These are phyloP conservation scores for Sebastes schlegelii DNA, from an alignment of 2,113 vertebrate genomes.

Conservation along the genomic window DNA sequence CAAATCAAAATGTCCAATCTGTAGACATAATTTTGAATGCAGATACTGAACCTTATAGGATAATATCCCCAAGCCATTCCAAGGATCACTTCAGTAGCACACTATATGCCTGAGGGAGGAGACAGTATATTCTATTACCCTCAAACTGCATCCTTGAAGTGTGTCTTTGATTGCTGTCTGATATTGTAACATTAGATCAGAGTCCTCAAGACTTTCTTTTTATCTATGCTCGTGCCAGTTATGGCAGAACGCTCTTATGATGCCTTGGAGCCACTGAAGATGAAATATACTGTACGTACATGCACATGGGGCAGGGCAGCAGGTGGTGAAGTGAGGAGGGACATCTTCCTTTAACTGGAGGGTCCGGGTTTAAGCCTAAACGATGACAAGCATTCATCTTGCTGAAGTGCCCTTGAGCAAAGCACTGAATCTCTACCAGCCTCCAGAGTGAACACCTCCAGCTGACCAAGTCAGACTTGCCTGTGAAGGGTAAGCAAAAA, in stretches of 20 bases:
- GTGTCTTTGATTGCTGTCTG: conserved; percentile 13
- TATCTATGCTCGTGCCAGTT: neutral
- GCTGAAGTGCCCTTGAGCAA: conserved; percentile 61
- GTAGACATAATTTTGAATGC: neutral
- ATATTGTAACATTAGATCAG: conserved; percentile 3
- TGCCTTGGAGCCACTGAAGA: neutral
- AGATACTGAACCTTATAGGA: neutral
- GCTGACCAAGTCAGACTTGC: conserved; percentile 39
- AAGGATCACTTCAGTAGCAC: neutral
- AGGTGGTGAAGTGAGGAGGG: conserved; percentile 1
- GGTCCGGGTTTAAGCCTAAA: conserved; percentile 7
- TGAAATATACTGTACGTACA: neutral
- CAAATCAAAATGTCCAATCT: conserved; percentile 22
- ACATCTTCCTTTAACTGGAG: conserved; percentile 23
- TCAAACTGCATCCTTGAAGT: neutral
- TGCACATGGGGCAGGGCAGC: neutral
- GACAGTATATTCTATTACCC: neutral
- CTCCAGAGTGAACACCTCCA: conserved; percentile 25
- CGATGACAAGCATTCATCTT: conserved; percentile 21
- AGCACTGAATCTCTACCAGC: conserved; percentile 30
- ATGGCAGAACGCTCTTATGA: neutral
- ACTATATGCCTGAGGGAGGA: conserved; percentile 3
- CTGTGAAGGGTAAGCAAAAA: conserved; percentile 53
- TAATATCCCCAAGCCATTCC: conserved; percentile 1
- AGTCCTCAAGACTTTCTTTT: conserved; percentile 4